Percentiles rank a stretch among this genome's conserved stretches.
These are phyloP conservation scores for Anguilla anguilla DNA, from an alignment of 2,797 vertebrate species.

Conservation along the genomic window DNA sequence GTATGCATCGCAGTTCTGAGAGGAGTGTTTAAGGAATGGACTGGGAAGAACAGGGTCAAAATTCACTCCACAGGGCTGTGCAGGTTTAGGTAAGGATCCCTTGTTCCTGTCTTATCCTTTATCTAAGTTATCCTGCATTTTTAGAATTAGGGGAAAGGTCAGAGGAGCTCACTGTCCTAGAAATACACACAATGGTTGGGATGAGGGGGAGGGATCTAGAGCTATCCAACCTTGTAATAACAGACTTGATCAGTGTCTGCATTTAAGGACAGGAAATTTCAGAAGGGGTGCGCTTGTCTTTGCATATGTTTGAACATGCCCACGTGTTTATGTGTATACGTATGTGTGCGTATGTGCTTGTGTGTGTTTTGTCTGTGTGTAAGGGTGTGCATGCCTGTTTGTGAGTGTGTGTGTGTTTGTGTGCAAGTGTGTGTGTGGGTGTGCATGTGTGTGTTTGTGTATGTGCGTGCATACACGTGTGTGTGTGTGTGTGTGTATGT, in stretches of 20 bases:
- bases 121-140: not conserved
- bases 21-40: not conserved
- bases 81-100: not conserved
- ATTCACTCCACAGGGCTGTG: not conserved
- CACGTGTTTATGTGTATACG: conserved; percentile 21
- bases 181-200: not conserved
- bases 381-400: conserved; percentile 33
- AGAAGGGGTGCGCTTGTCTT: conserved; percentile 21
- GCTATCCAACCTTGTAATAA: not conserved
- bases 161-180: not conserved
- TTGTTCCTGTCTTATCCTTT: no score
- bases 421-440: not conserved
- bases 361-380: not conserved
- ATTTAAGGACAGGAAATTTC: not conserved
- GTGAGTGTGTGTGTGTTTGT: conserved; percentile 12
- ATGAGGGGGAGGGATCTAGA: not conserved
- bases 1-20: not conserved
- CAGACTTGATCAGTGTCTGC: not conserved
- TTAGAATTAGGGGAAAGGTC: conserved; percentile 4
- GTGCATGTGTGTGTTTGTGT: not conserved
- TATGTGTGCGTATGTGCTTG: conserved; percentile 20
- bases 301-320: conserved; percentile 20
- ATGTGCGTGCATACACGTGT: not conserved
- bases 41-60: not conserved
- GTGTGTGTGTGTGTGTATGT: not conserved